Percentiles rank a stretch among this genome's conserved stretches.
Conservation (phyloP, 2,888 invertebrate genomes). For the Tethea ocularis region DNA sequence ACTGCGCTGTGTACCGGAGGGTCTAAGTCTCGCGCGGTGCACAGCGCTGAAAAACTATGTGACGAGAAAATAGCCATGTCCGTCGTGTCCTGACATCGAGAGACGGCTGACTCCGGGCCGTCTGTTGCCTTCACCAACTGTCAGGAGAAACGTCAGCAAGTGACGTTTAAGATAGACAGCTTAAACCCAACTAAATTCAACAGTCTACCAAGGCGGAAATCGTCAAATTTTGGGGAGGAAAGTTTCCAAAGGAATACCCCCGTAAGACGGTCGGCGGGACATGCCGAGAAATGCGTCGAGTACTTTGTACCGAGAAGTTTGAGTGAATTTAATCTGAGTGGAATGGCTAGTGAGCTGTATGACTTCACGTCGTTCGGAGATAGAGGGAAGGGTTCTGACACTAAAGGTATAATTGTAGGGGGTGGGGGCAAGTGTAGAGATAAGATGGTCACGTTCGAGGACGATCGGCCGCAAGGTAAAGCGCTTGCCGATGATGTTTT, state of each 20-base stretch:
- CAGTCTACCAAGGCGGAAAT: conserved; percentile 81
- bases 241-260: conserved; percentile 87
- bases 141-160: conserved; percentile 53
- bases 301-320: conserved; percentile 93
- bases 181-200: conserved; percentile 79
- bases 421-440: conserved; percentile 70
- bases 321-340: conserved; percentile 91
- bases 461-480: conserved; percentile 82
- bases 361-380: conserved; percentile 30
- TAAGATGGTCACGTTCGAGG: conserved; percentile 92
- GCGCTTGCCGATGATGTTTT: conserved; percentile 88
- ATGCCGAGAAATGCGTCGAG: conserved; percentile 87
- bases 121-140: conserved; percentile 51
- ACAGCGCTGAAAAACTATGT: conserved; percentile 72
- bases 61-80: conserved; percentile 81
- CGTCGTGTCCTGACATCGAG: conserved; percentile 83
- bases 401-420: conserved; percentile 33
- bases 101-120: conserved; percentile 60
- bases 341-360: conserved; percentile 66
- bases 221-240: conserved; percentile 60
- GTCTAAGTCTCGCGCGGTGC: conserved; percentile 63
- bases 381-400: background rate
- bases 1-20: conserved; percentile 53
- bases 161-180: conserved; percentile 67
- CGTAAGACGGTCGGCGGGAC: conserved; percentile 85